These are phyloP conservation scores for Diabrotica virgifera DNA, from an alignment of 1,140 invertebrate species.

Conservation along the genomic window DNA sequence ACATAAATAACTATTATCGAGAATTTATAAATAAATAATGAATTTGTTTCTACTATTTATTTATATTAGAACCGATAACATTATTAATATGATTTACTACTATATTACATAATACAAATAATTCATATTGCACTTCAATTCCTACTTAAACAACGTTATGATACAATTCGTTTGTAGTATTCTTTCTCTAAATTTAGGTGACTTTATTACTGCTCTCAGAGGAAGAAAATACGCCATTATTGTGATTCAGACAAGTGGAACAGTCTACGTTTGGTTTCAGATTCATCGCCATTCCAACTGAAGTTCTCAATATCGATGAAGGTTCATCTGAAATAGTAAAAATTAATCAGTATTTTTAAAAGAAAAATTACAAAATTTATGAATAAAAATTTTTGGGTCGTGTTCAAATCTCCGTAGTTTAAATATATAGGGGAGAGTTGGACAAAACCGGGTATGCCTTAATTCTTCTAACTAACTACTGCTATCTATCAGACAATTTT, in stretches of 20 bases:
- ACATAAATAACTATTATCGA: no score
- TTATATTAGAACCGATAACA: background rate
- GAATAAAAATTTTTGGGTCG: background rate
- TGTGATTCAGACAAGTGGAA: conserved; percentile 16
- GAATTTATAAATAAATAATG: background rate
- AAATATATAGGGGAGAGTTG: no score
- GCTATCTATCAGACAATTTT: no score
- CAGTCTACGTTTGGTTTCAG: conserved; percentile 15
- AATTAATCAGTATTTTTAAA: background rate
- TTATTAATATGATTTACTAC: background rate
- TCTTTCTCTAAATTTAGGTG: conserved; percentile 9
- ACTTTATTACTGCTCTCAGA: conserved; percentile 14
- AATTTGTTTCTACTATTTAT: background rate
- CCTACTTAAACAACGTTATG: conserved; percentile 8
- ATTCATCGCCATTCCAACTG: conserved; percentile 18
- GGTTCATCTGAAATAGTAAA: conserved; percentile 7
- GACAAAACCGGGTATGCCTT: no score
- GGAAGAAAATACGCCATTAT: conserved; percentile 8
- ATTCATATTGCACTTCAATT: conserved; percentile 17
- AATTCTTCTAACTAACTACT: no score
- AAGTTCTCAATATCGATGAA: conserved; percentile 15
- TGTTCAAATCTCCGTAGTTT: no score
- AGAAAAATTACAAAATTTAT: background rate
- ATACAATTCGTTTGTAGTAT: background rate
- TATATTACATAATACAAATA: conserved; percentile 4